Conservation (phyloP, 2,888 invertebrate genomes). For the Alloscopus bannaensis region DNA sequence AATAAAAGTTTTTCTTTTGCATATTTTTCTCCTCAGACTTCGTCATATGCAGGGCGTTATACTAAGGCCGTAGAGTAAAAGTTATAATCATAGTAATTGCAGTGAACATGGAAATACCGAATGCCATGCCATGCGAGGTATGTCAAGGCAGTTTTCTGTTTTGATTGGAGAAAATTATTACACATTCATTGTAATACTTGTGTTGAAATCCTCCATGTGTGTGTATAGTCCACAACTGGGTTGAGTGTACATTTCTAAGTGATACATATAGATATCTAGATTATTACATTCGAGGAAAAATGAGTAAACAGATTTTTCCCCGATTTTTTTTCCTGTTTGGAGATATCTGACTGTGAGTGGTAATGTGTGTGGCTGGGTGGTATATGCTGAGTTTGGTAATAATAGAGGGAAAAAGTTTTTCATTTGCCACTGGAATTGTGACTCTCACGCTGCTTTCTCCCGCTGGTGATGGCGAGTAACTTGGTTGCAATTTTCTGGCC, state of each 20-base stretch:
- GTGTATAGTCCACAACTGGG: too few relatives aligned
- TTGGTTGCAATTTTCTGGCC: slow-evolving; percentile 2
- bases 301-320: neutral
- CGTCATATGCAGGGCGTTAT: too few relatives aligned
- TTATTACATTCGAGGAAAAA: neutral
- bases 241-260: neutral
- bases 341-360: neutral
- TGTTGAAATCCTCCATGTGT: too few relatives aligned
- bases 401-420: neutral
- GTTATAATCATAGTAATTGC: slow-evolving; percentile 44
- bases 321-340: neutral
- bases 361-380: too few relatives aligned
- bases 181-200: too few relatives aligned
- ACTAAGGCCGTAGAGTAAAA: too few relatives aligned
- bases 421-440: neutral
- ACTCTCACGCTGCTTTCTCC: too few relatives aligned
- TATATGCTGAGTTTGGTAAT: neutral
- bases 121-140: slow-evolving; percentile 16
- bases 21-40: too few relatives aligned
- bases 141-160: neutral
- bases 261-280: too few relatives aligned
- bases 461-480: too few relatives aligned
- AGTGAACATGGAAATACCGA: slow-evolving; percentile 12
- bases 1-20: too few relatives aligned
- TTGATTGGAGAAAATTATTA: slow-evolving; percentile 9